Base-by-base conservation (phyloP, 2,888 invertebrate genomes). In the Orthosia incerta region DNA sequence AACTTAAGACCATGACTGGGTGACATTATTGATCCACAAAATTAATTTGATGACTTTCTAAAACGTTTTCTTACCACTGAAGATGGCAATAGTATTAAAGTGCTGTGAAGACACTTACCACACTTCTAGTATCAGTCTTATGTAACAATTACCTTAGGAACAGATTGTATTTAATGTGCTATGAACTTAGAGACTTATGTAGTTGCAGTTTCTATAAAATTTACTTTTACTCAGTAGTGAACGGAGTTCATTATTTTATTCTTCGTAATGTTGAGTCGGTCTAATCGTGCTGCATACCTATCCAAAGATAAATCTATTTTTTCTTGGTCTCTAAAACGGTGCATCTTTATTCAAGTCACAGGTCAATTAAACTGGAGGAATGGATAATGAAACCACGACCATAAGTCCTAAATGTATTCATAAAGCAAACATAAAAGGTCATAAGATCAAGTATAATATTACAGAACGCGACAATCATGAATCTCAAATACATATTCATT, bases 371-470 rank as follows among this genome's bases (percentile, higher is more conserved):
- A 55, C 23, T 82, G 46, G 61, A 46, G 20, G 18, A 39, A 26
- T 64, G 9, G 39, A 64, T 83, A 66, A 74, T 65, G 20, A 65
- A 65, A 61, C 46, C 69, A 80, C 63, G 59, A 78, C 16, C 62
- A 68, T 83, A 57, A 63, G 20, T 70, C 39, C 31, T 55, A 15
- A 56, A 48, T 59, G 45, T 59, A 66, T 82, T 64, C 57, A 69
- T 59, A 62, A 70, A 74, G 57, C 64, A 71, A 55, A 63, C 26
- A 57, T 76, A 50, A 79, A 83, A 80, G 80, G 67, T 83, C 84
- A 62, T 65, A 75, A 66, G 84, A 81, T 81, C 80, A 81, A 80
- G 75, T 83, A 83, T 80, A 61, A 83, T 77, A 59, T 73, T 57
- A 66, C 65, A 71, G 75, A 74, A 80, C 53, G 73, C 76, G 55